Conservation (phyloP, 2,797 vertebrate genomes). For the Thaleichthys pacificus region DNA sequence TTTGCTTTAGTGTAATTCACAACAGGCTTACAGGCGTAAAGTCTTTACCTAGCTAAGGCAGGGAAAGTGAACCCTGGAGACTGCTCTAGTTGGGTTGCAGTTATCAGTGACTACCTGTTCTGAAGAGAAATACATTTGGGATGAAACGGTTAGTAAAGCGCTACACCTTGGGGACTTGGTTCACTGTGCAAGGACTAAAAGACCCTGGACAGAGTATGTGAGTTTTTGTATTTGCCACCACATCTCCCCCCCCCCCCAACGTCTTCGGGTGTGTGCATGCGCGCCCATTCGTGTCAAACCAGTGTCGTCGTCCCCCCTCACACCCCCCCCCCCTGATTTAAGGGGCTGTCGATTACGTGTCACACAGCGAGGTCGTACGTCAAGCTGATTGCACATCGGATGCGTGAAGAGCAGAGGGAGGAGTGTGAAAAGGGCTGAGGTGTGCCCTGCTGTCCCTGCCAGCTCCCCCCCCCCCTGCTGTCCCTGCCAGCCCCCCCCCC, state of each 20-base stretch:
- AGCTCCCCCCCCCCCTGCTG: neutral
- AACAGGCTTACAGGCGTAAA: constrained; percentile 63
- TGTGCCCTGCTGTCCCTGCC: constrained; percentile 45
- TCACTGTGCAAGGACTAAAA: too few species aligned
- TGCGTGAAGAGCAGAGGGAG: constrained; percentile 64
- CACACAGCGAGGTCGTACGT: constrained; percentile 58
- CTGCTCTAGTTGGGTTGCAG: constrained; percentile 5
- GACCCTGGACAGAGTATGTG: constrained; percentile 42
- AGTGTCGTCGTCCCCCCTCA: constrained; percentile 14
- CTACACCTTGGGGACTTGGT: too few species aligned
- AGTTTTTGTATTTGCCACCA: neutral
- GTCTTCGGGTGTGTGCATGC: neutral
- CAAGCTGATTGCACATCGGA: constrained; percentile 73
- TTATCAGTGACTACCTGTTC: constrained; percentile 50
- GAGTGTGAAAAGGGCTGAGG: constrained; percentile 35
- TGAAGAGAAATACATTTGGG: constrained; percentile 45
- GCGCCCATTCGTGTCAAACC: neutral
- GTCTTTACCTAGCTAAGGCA: constrained; percentile 60
- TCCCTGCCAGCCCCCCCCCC: neutral
- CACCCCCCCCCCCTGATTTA: constrained; percentile 42
- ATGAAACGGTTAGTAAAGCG: too few species aligned
- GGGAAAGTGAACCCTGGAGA: constrained; percentile 42
- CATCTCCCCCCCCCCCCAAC: too few species aligned
- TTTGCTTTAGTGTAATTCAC: constrained; percentile 69
- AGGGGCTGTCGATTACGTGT: constrained; percentile 54